Evolutionary conservation across 1,140 invertebrate species (phyloP), one percentile per base, ranked within the genome.

Genomic region (roundworm (Caenorhabditis elegans)): DNA sequence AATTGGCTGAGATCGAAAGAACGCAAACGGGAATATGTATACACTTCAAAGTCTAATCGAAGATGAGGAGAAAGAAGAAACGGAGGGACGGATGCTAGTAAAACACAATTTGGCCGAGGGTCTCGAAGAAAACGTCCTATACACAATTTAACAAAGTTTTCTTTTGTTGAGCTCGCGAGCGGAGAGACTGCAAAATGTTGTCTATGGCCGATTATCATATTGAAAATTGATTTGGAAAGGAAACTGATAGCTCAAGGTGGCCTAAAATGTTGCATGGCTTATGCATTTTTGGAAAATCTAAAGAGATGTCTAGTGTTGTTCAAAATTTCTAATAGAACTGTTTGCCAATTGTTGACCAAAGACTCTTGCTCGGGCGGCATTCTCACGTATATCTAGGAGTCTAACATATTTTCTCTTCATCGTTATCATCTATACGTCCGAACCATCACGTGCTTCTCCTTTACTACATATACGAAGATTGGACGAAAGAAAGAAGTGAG

Each of bases 391-490:
- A 17, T 60, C 55, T 60, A 10, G n/a, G 28, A 60, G 55, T 36
- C 53, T 60, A 60, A 28, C 53, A 31, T 28, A 31, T 60, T 28
- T 53, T 60, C 55, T 60, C 15, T 17, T 15, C 55, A 34, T 22
- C 28, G 31, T 70, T 70, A 70, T 70, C 60, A 70, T 70, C 60
- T 39, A 39, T 70, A 70, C 60, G 60, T 43, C 28, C 17, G 31
- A 70, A 39, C 34, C 60, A 70, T 70, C 60, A 70, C 60, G 60
- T 70, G 60, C 34, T 70, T 65, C 17, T 70, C 60, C 34, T 70
- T 70, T 39, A 70, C 60, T 70, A 70, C 60, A 70, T 39, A 70
- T 43, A 19, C n/a, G 60, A 39, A 39, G 39, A 70, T 31, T 70
- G 60, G 60, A 70, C 34, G n/a, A 39, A 70, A 70, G 60, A 70